Conservation (phyloP, 2,888 invertebrate genomes). For the Drosophila infuscata region DNA sequence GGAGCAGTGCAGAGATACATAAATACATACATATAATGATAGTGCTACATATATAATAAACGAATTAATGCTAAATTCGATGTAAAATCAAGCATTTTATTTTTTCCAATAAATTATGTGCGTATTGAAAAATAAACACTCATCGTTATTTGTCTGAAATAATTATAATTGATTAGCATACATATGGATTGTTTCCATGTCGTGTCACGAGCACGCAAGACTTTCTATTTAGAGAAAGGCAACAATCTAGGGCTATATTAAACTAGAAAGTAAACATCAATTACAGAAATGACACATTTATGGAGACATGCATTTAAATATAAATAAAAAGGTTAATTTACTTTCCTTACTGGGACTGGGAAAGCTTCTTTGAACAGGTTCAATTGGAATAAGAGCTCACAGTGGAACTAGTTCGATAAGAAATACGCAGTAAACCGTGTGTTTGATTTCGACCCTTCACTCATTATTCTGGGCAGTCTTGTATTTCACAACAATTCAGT, state of each 20-base stretch:
- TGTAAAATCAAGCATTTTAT: conserved; percentile 9
- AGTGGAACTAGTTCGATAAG: conserved; percentile 43
- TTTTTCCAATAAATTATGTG: conserved; percentile 21
- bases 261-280: conserved; percentile 1
- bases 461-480: conserved; percentile 9
- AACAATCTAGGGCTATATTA: neutral
- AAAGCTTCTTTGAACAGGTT: conserved; percentile 3
- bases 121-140: conserved; percentile 3
- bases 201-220: conserved; percentile 3
- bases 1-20: conserved; percentile 26
- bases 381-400: neutral
- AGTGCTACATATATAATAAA: conserved; percentile 47
- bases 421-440: conserved; percentile 46
- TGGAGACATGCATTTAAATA: neutral
- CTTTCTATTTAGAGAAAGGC: neutral
- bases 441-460: conserved; percentile 21
- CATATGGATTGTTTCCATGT: neutral
- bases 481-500: conserved; percentile 69
- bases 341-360: neutral
- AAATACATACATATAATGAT: conserved; percentile 40
- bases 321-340: neutral
- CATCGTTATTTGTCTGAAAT: neutral
- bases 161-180: neutral
- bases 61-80: conserved; percentile 21
- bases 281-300: neutral